A percentile compares a stretch with the other conserved stretches of the same genome.
Conservation (phyloP, 2,888 invertebrate species). For the Cenopis cana region DNA sequence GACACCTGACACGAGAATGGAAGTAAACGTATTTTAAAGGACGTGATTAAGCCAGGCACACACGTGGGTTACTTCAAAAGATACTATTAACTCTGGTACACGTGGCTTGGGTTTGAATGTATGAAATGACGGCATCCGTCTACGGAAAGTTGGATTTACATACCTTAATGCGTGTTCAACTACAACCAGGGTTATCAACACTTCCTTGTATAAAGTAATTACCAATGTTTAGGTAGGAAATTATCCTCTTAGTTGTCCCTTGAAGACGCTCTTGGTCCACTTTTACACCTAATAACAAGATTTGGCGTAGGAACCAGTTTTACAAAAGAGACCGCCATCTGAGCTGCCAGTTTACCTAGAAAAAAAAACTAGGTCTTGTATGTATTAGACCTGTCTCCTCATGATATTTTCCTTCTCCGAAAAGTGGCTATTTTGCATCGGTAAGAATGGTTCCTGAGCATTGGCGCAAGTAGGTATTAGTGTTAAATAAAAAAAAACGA, state of each 20-base stretch:
- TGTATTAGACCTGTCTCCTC: too few relatives aligned
- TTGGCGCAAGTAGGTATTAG: too few relatives aligned
- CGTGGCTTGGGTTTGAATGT: constrained; percentile 56
- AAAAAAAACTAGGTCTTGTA: too few relatives aligned
- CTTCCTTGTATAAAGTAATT: background rate
- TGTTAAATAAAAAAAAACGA: too few relatives aligned
- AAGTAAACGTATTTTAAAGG: background rate
- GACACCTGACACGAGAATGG: constrained; percentile 16
- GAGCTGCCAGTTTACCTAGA: too few relatives aligned
- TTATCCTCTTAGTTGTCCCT: background rate
- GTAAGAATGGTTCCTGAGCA: too few relatives aligned
- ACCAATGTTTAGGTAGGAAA: background rate
- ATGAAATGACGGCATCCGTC: constrained; percentile 70
- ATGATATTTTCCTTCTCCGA: too few relatives aligned
- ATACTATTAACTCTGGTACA: constrained; percentile 47
- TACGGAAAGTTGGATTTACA: constrained; percentile 61
- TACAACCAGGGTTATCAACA: constrained; percentile 60
- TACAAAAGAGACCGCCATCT: too few relatives aligned
- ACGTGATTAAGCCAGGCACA: constrained; percentile 10
- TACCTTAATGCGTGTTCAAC: constrained; percentile 58
- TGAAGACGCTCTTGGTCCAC: too few relatives aligned
- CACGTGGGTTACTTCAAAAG: constrained; percentile 4
- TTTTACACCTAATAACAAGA: too few relatives aligned
- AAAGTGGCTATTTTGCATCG: too few relatives aligned
- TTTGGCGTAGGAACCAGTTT: too few relatives aligned